Evolutionary conservation across 2,888 invertebrate species (phyloP).

Genomic region (Acleris cristana): DNA sequence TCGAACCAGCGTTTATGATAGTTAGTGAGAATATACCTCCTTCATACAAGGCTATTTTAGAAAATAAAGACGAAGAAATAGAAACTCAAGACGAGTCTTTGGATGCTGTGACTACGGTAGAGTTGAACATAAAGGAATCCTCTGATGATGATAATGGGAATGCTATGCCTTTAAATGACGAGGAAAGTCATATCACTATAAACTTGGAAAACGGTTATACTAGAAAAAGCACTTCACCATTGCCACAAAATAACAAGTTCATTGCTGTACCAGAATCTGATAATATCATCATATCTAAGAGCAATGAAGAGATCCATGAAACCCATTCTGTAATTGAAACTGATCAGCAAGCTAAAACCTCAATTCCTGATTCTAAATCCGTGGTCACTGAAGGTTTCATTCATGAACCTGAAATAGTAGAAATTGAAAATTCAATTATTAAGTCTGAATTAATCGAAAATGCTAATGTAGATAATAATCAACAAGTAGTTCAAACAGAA

Average conservation of each 20-base stretch:
- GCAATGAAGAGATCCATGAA: conserved; percentile 5
- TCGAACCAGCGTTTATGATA: conserved; percentile 49
- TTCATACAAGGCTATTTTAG: conserved; percentile 54
- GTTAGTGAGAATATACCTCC: conserved; percentile 54
- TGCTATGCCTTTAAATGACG: neutral
- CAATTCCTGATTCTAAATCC: neutral
- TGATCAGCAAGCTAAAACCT: neutral
- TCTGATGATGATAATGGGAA: conserved; percentile 29
- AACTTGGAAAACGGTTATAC: neutral
- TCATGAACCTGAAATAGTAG: no score
- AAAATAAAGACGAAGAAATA: conserved; percentile 46
- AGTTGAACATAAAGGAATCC: conserved; percentile 30
- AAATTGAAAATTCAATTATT: neutral
- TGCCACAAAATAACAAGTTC: conserved; percentile 3
- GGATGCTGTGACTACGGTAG: conserved; percentile 15
- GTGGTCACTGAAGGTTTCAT: neutral
- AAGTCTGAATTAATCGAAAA: neutral
- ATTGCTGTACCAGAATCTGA: conserved; percentile 16
- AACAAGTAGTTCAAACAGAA: conserved; percentile 23
- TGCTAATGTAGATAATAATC: neutral
- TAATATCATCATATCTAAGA: conserved; percentile 11
- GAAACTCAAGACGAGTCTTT: conserved; percentile 16
- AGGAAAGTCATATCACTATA: neutral
- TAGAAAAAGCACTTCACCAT: neutral
- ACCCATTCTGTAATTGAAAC: conserved; percentile 3